These are phyloP conservation scores for Brienomyrus brachyistius DNA, from an alignment of 2,113 vertebrate genomes.

Conservation along the genomic window DNA sequence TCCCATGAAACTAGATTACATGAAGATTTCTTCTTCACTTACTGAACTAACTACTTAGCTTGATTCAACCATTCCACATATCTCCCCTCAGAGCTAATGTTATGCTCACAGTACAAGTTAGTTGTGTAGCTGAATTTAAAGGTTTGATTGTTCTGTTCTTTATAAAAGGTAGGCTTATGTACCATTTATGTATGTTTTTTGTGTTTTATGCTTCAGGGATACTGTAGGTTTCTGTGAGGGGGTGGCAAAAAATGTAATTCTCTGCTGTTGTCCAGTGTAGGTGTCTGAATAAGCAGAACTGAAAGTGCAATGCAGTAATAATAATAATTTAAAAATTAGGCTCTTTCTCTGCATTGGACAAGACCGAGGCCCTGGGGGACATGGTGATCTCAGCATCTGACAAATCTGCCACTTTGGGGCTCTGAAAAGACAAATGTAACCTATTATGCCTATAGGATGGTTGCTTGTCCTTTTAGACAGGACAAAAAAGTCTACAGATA, in stretches of 20 bases:
- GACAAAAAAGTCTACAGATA: background rate
- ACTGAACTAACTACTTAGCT: background rate
- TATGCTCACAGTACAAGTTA: background rate
- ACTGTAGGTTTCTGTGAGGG: background rate
- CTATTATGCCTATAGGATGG: background rate
- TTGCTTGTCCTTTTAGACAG: background rate
- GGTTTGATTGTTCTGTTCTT: background rate
- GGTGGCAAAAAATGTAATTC: constrained; percentile 34
- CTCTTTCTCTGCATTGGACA: constrained; percentile 34
- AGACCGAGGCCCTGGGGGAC: constrained; percentile 13
- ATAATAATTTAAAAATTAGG: background rate
- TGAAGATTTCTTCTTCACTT: too few species aligned
- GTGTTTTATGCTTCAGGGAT: background rate
- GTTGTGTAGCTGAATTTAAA: background rate
- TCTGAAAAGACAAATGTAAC: constrained; percentile 10
- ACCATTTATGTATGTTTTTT: background rate
- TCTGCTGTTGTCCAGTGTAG: constrained; percentile 43
- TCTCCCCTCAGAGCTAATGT: background rate
- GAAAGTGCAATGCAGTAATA: constrained; percentile 45
- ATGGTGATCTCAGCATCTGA: constrained; percentile 27
- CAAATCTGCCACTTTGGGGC: constrained; percentile 21
- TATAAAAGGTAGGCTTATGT: background rate
- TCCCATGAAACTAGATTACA: too few species aligned
- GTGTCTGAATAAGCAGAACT: constrained; percentile 48
- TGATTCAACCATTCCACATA: background rate